Percentiles rank a stretch among this genome's conserved stretches.
These are phyloP conservation scores for Poecile montanus DNA, from an alignment of 2,797 vertebrate species.

Conservation along the genomic window DNA sequence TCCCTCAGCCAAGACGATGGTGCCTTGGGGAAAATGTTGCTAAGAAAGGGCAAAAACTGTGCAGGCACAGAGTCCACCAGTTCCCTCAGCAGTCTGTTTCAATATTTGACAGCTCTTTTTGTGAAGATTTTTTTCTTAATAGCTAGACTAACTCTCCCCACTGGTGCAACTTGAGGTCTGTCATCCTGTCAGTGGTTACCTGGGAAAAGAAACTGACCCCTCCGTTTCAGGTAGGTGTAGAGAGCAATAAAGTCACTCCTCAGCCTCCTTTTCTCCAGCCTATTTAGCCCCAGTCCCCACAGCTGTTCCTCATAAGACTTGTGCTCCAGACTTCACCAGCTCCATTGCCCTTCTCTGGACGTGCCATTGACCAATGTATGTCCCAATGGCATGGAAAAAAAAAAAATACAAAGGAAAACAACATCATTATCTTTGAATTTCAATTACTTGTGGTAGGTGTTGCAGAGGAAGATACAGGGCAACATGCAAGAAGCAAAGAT, in stretches of 20 bases:
- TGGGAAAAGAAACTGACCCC: neutral
- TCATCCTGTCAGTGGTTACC: neutral
- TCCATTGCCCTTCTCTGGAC: neutral
- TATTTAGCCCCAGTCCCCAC: neutral
- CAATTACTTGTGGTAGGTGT: accelerated
- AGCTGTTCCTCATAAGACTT: accelerated
- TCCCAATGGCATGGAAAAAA: neutral
- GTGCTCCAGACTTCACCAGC: neutral
- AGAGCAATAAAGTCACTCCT: neutral
- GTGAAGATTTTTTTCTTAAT: neutral
- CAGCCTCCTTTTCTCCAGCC: neutral
- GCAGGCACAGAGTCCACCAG: neutral
- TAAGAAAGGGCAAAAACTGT: neutral
- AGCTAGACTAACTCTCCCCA: neutral
- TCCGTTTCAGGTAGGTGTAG: neutral
- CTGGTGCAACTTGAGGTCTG: neutral
- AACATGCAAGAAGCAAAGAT: neutral
- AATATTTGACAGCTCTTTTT: neutral
- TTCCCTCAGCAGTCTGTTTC: neutral
- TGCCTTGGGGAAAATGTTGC: neutral
- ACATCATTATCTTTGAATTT: neutral
- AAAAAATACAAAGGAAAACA: neutral
- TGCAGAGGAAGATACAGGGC: neutral
- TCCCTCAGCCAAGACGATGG: neutral
- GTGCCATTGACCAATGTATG: neutral